Evolutionary conservation across 2,888 invertebrate species (phyloP).

Genomic region (Lutraria lutraria): DNA sequence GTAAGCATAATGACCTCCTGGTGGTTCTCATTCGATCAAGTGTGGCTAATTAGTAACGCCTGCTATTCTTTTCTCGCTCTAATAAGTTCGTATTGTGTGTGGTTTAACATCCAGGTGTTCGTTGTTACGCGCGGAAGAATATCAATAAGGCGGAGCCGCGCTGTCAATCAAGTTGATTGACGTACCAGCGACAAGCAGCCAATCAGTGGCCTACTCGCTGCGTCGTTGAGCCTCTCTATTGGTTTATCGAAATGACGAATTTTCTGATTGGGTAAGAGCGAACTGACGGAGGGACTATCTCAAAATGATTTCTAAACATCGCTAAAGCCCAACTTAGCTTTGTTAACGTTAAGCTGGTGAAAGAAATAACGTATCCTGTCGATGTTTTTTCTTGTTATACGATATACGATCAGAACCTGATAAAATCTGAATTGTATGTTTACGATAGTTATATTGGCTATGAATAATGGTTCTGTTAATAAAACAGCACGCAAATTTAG

Average conservation of each 20-base stretch:
- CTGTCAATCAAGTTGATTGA: slow-evolving; percentile 57
- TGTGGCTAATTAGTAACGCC: slow-evolving; percentile 48
- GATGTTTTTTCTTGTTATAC: neutral
- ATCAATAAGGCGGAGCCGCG: slow-evolving; percentile 34
- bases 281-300: slow-evolving; percentile 30
- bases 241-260: neutral
- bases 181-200: neutral
- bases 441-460: neutral
- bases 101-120: slow-evolving; percentile 30
- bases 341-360: neutral
- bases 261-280: slow-evolving; percentile 37
- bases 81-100: slow-evolving; percentile 44
- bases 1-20: slow-evolving; percentile 26
- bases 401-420: neutral
- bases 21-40: slow-evolving; percentile 41
- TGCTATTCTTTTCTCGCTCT: slow-evolving; percentile 47
- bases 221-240: neutral
- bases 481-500: neutral
- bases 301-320: slow-evolving; percentile 19
- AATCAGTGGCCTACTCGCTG: neutral
- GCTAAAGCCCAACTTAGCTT: neutral
- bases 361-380: neutral
- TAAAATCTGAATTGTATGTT: neutral
- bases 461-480: neutral
- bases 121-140: slow-evolving; percentile 63